Evolutionary conservation across 2,888 invertebrate genomes (phyloP).

Genomic region (Stenotaenia linearis): DNA sequence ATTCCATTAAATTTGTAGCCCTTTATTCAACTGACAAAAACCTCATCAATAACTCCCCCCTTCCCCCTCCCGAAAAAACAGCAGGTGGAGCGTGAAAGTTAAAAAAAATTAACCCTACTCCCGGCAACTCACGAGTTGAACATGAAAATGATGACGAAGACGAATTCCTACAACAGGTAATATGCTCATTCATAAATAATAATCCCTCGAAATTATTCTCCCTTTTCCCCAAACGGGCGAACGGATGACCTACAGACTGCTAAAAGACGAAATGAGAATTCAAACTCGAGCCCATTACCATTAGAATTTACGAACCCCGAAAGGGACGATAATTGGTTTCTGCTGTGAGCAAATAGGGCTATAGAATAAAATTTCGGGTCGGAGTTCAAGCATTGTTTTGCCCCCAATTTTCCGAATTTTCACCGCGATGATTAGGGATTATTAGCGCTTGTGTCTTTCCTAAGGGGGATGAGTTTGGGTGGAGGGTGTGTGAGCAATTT

Average conservation of each 20-base stretch:
- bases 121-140: background rate
- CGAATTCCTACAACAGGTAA: background rate
- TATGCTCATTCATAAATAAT: conserved; percentile 7
- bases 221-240: background rate
- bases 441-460: conserved; percentile 11
- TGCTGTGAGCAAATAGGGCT: background rate
- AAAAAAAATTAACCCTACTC: background rate
- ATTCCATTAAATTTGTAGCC: conserved; percentile 2
- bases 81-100: conserved; percentile 1
- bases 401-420: conserved; percentile 20
- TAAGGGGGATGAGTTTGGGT: background rate
- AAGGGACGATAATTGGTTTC: conserved; percentile 14
- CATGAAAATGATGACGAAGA: background rate
- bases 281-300: background rate
- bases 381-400: conserved; percentile 11
- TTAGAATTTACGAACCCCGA: background rate
- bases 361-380: background rate
- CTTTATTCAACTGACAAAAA: conserved; percentile 19
- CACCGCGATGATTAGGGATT: conserved; percentile 1
- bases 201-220: background rate
- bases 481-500: conserved; percentile 2
- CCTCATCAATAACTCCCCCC: background rate
- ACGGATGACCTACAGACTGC: background rate
- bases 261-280: background rate
- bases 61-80: background rate